These are phyloP conservation scores for Leptoclinus maculatus DNA, from an alignment of 2,797 vertebrate species.

Conservation along the genomic window DNA sequence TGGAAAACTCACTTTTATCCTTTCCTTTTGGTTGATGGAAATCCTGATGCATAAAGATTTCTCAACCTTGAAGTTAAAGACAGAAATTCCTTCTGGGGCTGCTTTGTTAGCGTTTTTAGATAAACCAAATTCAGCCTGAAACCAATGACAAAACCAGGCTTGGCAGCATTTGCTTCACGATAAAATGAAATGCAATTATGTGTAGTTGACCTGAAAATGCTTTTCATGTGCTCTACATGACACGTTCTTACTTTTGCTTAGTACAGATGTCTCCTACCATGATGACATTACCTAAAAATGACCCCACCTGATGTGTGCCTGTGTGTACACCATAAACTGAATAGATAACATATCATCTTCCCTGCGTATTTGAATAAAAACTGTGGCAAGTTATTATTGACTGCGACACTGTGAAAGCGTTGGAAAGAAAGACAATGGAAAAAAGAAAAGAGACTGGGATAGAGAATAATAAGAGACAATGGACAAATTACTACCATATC, in stretches of 20 bases:
- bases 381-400: slow-evolving; percentile 1
- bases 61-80: slow-evolving; percentile 26
- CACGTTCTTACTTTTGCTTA: background rate
- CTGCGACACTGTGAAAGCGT: background rate
- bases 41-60: slow-evolving; percentile 19
- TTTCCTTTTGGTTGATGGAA: slow-evolving; percentile 49
- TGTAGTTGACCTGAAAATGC: background rate
- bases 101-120: background rate
- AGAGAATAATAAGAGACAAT: background rate
- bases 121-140: background rate
- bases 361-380: slow-evolving; percentile 23
- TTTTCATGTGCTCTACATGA: background rate
- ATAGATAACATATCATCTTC: slow-evolving; percentile 19
- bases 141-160: background rate
- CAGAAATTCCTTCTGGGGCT: background rate
- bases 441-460: background rate
- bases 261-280: background rate
- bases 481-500: slow-evolving; percentile 13
- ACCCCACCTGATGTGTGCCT: background rate
- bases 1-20: slow-evolving; percentile 39
- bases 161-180: background rate
- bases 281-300: background rate
- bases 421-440: background rate
- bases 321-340: slow-evolving; percentile 32
- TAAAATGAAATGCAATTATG: background rate